Evolutionary conservation across 1,140 invertebrate species (phyloP), one percentile per base, ranked within the genome.

Genomic region (Leptoteleia sp.): DNA sequence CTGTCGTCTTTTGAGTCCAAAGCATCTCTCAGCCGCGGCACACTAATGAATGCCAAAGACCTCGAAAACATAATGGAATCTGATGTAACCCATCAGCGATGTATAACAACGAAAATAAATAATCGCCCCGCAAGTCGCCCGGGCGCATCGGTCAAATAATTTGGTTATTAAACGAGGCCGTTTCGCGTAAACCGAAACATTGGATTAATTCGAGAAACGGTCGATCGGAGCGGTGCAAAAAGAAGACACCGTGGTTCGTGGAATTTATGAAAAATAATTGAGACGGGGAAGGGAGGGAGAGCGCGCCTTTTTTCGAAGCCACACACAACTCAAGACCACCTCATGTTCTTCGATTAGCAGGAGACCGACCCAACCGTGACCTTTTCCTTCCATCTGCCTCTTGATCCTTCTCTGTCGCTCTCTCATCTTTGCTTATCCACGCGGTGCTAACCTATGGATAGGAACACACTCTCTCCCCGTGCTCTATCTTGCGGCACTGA

Each of bases 401-500:
- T 76, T 27, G 35, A 40, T 70, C 55, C 50, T 59, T 55, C 61
- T 76, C 55, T 37, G 43, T 67, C 55, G 62, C 64, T 68, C 70
- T 68, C 54, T 57, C 48, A 42, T 59, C 76, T 67, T 52, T 45
- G 54, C 67, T 81, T 81, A 82, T 82, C 65, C 68, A 78, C 77
- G 54, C 70, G 70, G 61, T 68, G 48, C 76, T 81, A 81, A 84
- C 79, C 85, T 83, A 84, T 82, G 82, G 83, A 81, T 84, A 82
- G 85, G 67, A 77, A 76, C 67, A 75, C 78, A 57, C 70, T 82
- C 81, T 84, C 82, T 81, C 81, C 47, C 77, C 76, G 87, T 88
- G 86, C 86, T 89, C 87, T 87, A 89, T 89, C 88, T 89, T 88
- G 85, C 84, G 85, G 88, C 89, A 90, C 89, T 90, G 89, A 90